Percentiles rank a stretch among this genome's conserved stretches.
phyloP scores from a whole-genome alignment of 1,140 invertebrate genomes.

The Neodiprion lecontei region DNA sequence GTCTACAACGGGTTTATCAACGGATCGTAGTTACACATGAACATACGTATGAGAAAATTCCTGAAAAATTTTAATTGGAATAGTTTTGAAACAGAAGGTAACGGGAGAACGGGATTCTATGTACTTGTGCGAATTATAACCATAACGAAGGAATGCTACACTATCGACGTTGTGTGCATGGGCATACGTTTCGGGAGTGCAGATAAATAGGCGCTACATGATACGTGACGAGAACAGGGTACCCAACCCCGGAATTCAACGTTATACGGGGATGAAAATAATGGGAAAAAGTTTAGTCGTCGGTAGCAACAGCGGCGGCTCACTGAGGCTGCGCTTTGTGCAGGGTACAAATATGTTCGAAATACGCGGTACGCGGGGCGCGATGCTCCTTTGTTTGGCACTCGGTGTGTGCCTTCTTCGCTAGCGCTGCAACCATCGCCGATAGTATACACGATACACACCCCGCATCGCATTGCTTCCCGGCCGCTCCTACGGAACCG shows the following conservation, averaged over 20 bases:
- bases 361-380: not conserved
- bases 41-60: too few species aligned
- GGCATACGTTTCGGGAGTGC: too few species aligned
- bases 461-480: not conserved
- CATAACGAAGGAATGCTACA: too few species aligned
- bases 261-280: not conserved
- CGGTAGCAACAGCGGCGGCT: not conserved
- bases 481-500: not conserved
- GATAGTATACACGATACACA: not conserved
- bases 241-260: not conserved
- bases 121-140: too few species aligned
- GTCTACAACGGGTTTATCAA: too few species aligned
- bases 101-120: too few species aligned
- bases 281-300: not conserved
- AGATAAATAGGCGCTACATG: too few species aligned
- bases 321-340: not conserved
- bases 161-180: too few species aligned
- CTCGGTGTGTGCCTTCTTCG: not conserved
- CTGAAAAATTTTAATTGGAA: too few species aligned
- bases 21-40: too few species aligned
- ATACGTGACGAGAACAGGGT: not conserved
- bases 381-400: not conserved
- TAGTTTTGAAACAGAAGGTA: too few species aligned
- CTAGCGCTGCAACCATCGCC: not conserved
- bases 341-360: not conserved